Evolutionary conservation across 2,797 vertebrate species (phyloP).

Genomic region (Denticeps clupeoides): DNA sequence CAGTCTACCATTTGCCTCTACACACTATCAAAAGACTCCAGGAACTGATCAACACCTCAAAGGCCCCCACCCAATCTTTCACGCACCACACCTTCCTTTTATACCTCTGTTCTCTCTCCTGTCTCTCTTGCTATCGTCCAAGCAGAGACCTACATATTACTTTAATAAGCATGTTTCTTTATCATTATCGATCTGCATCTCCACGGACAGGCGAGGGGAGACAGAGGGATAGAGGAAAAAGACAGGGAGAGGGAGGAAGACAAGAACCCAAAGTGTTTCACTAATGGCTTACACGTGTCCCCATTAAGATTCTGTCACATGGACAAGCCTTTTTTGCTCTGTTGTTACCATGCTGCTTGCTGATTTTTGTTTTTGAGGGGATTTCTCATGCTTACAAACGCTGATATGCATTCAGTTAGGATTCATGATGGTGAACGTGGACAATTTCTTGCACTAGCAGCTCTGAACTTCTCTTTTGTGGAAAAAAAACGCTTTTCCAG

Average conservation of each 20-base stretch:
- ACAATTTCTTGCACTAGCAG: not conserved
- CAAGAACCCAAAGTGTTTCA: conserved; percentile 57
- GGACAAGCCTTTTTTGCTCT: conserved; percentile 27
- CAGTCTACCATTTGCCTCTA: too few species aligned
- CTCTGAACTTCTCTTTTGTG: not conserved
- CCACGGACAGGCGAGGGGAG: not conserved
- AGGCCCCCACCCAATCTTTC: not conserved
- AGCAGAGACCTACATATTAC: conserved; percentile 8
- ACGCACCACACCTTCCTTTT: conserved; percentile 1
- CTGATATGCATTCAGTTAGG: too few species aligned
- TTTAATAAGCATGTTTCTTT: conserved; percentile 11
- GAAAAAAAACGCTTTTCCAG: not conserved
- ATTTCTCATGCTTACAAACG: not conserved
- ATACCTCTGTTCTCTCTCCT: not conserved
- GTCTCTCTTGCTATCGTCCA: not conserved
- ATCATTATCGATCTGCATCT: conserved; percentile 1
- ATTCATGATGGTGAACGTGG: too few species aligned
- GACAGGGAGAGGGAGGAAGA: conserved; percentile 16
- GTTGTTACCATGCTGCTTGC: not conserved
- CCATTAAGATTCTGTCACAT: conserved; percentile 58
- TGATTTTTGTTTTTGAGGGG: not conserved
- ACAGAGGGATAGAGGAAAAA: not conserved
- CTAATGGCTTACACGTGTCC: conserved; percentile 65
- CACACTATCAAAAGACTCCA: conserved; percentile 7
- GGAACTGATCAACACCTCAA: conserved; percentile 9